A percentile compares a stretch with the other conserved stretches of the same genome.
phyloP scores from a whole-genome alignment of 2,888 invertebrate genomes.

The Amphipyra tragopoginis region DNA sequence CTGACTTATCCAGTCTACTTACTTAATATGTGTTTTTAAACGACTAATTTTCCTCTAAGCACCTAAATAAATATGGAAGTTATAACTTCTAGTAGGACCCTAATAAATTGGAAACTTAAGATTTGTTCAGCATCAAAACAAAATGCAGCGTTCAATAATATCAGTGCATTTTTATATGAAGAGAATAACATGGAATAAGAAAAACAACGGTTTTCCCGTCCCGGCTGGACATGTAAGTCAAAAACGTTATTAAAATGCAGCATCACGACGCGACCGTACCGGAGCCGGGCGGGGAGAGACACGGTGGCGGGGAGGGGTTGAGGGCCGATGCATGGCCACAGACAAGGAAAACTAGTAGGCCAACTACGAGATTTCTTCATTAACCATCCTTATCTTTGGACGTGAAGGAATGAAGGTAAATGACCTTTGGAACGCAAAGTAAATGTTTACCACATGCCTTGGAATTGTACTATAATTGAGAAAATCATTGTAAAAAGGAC shows the following conservation, averaged over 20 bases:
- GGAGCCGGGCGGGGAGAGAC: slow-evolving; percentile 22
- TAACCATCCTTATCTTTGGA: slow-evolving; percentile 26
- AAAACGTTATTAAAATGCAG: slow-evolving; percentile 76
- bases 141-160: slow-evolving; percentile 26
- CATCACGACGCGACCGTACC: slow-evolving; percentile 64
- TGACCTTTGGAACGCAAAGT: slow-evolving; percentile 17
- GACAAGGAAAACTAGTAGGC: slow-evolving; percentile 49
- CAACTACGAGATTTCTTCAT: slow-evolving; percentile 37
- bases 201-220: slow-evolving; percentile 59
- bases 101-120: neutral
- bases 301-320: slow-evolving; percentile 20
- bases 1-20: no score
- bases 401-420: slow-evolving; percentile 42
- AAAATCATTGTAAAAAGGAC: slow-evolving; percentile 3
- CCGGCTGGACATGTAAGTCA: slow-evolving; percentile 66
- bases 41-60: no score
- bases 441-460: slow-evolving; percentile 3
- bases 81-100: no score
- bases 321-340: slow-evolving; percentile 46
- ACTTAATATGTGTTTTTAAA: no score
- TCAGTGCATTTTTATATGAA: slow-evolving; percentile 33
- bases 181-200: slow-evolving; percentile 34
- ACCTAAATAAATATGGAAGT: no score
- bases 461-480: neutral
- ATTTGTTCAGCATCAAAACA: slow-evolving; percentile 11